Evolutionary conservation across 2,113 vertebrate genomes (phyloP).

Genomic region (Cyrtonyx montezumae): DNA sequence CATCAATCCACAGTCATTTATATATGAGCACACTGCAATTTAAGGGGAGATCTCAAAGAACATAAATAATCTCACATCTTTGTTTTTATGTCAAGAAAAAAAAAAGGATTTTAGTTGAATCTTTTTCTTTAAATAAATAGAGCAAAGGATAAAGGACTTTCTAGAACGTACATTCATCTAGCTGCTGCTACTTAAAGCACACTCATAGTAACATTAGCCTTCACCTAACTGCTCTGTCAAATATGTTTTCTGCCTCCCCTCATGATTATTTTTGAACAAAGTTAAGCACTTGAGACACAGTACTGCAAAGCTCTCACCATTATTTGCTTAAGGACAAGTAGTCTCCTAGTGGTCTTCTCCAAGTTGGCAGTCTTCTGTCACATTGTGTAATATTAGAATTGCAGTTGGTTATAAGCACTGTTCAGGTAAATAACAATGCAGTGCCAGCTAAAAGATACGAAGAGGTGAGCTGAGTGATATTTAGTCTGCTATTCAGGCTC

Average conservation of each 20-base stretch:
- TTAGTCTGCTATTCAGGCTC: neutral
- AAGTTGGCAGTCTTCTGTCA: neutral
- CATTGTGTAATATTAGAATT: neutral
- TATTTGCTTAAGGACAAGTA: constrained; percentile 4
- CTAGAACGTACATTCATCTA: neutral
- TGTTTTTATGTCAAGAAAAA: neutral
- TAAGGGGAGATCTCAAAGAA: neutral
- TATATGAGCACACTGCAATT: neutral
- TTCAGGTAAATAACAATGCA: neutral
- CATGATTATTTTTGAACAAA: neutral
- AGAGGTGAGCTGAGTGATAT: constrained; percentile 1
- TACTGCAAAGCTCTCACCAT: neutral
- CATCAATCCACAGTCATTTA: neutral
- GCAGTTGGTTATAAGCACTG: neutral
- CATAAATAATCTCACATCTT: neutral
- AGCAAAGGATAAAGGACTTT: neutral
- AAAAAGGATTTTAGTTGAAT: neutral
- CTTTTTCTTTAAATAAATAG: neutral
- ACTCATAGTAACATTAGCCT: neutral
- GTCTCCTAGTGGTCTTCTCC: neutral
- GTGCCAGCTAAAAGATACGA: neutral
- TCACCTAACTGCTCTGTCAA: neutral
- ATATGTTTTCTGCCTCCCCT: neutral
- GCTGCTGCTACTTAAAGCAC: neutral
- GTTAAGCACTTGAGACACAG: neutral